Evolutionary conservation across 1,140 invertebrate genomes (phyloP).

Genomic region (roundworm (Caenorhabditis elegans)): DNA sequence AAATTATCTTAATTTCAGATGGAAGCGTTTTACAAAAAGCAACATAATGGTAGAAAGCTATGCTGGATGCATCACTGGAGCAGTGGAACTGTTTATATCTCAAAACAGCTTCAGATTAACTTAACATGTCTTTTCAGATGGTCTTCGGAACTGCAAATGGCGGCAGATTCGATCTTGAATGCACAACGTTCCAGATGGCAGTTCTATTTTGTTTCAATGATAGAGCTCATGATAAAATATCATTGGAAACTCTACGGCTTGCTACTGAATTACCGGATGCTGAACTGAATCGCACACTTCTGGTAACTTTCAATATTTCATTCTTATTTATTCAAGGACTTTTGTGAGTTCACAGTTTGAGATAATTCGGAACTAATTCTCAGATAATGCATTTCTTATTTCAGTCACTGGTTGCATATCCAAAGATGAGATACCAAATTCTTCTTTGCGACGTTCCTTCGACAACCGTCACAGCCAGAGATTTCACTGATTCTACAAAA

Average conservation of each 20-base stretch:
- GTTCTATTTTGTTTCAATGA: conserved; percentile 98
- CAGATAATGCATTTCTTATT: too few relatives aligned
- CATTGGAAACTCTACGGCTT: conserved; percentile 89
- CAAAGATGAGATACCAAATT: conserved; percentile 88
- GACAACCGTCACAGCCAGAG: conserved; percentile 79
- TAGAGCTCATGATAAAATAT: conserved; percentile 80
- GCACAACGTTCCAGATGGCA: conserved; percentile 99
- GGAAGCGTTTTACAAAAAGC: conserved; percentile 75
- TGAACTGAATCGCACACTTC: conserved; percentile 90
- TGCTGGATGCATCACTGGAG: conserved; percentile 99
- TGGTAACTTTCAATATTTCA: conserved; percentile 71
- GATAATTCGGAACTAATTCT: too few relatives aligned
- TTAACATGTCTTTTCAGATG: conserved; percentile 77
- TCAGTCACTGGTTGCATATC: conserved; percentile 87
- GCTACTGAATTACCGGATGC: conserved; percentile 94
- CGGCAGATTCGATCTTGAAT: conserved; percentile 93
- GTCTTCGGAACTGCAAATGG: conserved; percentile 82
- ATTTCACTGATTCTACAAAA: conserved; percentile 85
- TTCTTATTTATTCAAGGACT: too few relatives aligned
- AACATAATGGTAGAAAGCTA: conserved; percentile 94
- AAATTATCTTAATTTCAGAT: conserved; percentile 91
- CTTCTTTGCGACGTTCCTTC: conserved; percentile 73
- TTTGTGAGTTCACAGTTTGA: too few relatives aligned
- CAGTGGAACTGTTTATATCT: conserved; percentile 78
- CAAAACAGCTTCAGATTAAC: too few relatives aligned